Conservation (phyloP, 2,797 vertebrate species). For the Sciaenops ocellatus region DNA sequence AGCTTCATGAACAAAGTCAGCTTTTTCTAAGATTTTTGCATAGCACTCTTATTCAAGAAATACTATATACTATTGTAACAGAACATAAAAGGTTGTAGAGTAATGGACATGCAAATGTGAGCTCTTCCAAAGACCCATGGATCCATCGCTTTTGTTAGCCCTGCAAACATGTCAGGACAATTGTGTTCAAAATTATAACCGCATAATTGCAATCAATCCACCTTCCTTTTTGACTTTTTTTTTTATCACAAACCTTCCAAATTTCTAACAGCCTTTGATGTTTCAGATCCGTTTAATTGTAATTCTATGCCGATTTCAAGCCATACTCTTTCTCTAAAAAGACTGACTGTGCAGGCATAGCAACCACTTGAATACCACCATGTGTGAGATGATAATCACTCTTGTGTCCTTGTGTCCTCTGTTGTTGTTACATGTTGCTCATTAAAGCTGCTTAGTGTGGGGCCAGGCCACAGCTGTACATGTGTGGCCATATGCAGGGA, state of each 20-base stretch:
- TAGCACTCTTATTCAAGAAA: slow-evolving; percentile 2
- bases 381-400: slow-evolving; percentile 71
- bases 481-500: slow-evolving; percentile 65
- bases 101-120: neutral
- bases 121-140: neutral
- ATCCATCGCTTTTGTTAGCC: neutral
- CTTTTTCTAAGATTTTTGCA: slow-evolving; percentile 6
- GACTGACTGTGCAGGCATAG: slow-evolving; percentile 28
- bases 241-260: neutral
- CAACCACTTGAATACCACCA: slow-evolving; percentile 42
- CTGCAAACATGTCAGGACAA: neutral
- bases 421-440: slow-evolving; percentile 73
- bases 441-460: slow-evolving; percentile 80
- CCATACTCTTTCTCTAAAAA: slow-evolving; percentile 8
- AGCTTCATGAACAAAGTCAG: slow-evolving; percentile 29
- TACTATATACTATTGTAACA: neutral
- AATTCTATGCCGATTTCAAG: slow-evolving; percentile 19
- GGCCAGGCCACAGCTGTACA: slow-evolving; percentile 75
- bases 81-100: neutral
- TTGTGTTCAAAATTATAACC: neutral
- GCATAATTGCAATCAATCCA: neutral
- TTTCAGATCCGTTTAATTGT: slow-evolving; percentile 4
- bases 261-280: neutral
- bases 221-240: neutral
- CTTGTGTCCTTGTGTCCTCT: slow-evolving; percentile 73